Conservation (phyloP, 2,888 invertebrate genomes). For the Pristionchus fissidentatus region DNA sequence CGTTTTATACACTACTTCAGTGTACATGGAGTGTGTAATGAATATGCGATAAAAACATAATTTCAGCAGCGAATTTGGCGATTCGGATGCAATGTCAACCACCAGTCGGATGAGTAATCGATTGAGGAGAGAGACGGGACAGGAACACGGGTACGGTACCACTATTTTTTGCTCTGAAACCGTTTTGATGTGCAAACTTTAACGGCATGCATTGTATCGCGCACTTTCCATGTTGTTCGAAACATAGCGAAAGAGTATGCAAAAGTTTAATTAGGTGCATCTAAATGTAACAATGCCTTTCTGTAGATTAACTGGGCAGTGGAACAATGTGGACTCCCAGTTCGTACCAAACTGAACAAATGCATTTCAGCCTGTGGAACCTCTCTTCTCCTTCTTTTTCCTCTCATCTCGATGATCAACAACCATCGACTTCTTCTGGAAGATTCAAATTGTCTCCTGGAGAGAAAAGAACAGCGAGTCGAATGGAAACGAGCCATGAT, state of each 20-base stretch:
- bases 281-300: too few species aligned
- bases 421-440: slow-evolving; percentile 5
- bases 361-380: slow-evolving; percentile 30
- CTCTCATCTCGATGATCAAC: neutral
- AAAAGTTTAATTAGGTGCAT: too few species aligned
- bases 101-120: slow-evolving; percentile 32
- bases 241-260: too few species aligned
- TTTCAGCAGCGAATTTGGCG: slow-evolving; percentile 46
- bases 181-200: neutral
- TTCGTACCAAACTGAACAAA: too few species aligned
- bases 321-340: too few species aligned
- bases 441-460: too few species aligned
- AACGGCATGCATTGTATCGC: too few species aligned
- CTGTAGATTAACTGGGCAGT: too few species aligned
- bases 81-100: slow-evolving; percentile 37
- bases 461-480: slow-evolving; percentile 5
- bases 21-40: too few species aligned
- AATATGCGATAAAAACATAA: neutral
- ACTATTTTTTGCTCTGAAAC: neutral
- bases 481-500: slow-evolving; percentile 45
- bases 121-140: neutral
- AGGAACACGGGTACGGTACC: neutral
- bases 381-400: neutral
- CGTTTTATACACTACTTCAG: too few species aligned
- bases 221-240: too few species aligned